Conservation (phyloP, 2,113 vertebrate genomes). For the Myiopsitta monachus region DNA sequence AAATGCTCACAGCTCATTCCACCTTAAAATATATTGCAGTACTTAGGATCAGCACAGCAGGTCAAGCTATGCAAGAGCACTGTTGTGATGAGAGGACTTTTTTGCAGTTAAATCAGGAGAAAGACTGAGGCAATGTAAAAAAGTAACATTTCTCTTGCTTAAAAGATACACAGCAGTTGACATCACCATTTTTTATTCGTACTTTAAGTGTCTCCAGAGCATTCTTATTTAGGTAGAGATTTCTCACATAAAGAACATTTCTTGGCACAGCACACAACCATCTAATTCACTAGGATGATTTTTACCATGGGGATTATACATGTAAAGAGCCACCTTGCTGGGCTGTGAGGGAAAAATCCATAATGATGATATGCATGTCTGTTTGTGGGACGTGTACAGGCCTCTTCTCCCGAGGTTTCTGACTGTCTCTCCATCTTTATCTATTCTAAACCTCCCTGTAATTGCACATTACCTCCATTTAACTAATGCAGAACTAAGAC, state of each 20-base stretch:
- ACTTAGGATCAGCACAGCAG: constrained; percentile 39
- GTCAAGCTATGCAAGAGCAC: constrained; percentile 45
- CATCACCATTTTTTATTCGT: constrained; percentile 69
- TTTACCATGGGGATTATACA: constrained; percentile 55
- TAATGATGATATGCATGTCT: constrained; percentile 36
- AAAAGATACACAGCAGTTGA: constrained; percentile 67
- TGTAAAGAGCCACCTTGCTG: constrained; percentile 55
- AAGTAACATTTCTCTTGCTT: constrained; percentile 61
- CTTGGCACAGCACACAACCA: constrained; percentile 53
- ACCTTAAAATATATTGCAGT: constrained; percentile 65
- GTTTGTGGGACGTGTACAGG: background rate
- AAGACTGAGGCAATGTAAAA: constrained; percentile 23
- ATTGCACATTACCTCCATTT: background rate
- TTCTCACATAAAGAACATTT: constrained; percentile 55
- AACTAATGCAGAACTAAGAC: background rate
- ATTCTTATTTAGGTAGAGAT: constrained; percentile 63
- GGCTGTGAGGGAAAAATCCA: constrained; percentile 40
- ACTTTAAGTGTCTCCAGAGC: constrained; percentile 67
- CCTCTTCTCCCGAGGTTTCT: background rate
- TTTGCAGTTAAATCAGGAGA: constrained; percentile 53
- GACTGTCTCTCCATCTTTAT: background rate
- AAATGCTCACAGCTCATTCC: constrained; percentile 46
- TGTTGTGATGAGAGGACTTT: constrained; percentile 55
- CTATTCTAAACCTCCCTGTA: background rate
- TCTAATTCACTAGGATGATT: constrained; percentile 64